Evolutionary conservation across 2,888 invertebrate genomes (phyloP).

Genomic region (Synanthedon formicaeformis): DNA sequence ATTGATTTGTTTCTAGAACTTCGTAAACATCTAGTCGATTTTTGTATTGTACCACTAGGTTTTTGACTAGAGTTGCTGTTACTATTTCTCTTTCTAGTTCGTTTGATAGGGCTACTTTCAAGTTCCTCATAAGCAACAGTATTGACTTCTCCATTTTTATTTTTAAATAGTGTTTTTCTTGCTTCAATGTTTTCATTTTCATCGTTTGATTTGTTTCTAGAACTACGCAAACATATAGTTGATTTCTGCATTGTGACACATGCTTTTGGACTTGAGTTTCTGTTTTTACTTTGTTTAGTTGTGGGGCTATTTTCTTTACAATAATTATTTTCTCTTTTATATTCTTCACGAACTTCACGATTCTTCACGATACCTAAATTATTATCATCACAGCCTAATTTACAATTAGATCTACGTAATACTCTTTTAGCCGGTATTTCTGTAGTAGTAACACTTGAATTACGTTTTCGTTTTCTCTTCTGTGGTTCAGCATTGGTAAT

Average conservation of each 20-base stretch:
- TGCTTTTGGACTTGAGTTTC: background rate
- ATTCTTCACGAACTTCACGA: background rate
- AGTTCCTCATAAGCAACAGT: too few relatives aligned
- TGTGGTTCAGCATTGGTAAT: background rate
- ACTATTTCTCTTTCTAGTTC: too few relatives aligned
- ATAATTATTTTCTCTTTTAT: background rate
- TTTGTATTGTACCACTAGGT: background rate
- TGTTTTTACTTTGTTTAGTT: background rate
- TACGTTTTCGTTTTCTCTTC: slow-evolving; percentile 14
- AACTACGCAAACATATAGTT: background rate
- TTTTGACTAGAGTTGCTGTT: background rate
- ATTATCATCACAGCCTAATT: background rate
- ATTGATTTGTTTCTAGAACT: background rate
- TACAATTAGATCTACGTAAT: slow-evolving; percentile 25
- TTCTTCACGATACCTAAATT: background rate
- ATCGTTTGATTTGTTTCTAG: background rate
- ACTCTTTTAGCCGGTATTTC: slow-evolving; percentile 24
- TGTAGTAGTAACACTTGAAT: slow-evolving; percentile 14
- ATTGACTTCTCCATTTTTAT: too few relatives aligned
- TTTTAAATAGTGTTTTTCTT: too few relatives aligned
- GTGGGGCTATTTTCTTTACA: background rate
- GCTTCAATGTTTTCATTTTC: background rate
- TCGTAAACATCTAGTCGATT: background rate
- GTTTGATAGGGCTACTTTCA: too few relatives aligned
- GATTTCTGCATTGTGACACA: background rate